A percentile compares a stretch with the other conserved stretches of the same genome.
Evolutionary conservation across 2,888 invertebrate species (phyloP).

Genomic region (Encarsia formosa): DNA sequence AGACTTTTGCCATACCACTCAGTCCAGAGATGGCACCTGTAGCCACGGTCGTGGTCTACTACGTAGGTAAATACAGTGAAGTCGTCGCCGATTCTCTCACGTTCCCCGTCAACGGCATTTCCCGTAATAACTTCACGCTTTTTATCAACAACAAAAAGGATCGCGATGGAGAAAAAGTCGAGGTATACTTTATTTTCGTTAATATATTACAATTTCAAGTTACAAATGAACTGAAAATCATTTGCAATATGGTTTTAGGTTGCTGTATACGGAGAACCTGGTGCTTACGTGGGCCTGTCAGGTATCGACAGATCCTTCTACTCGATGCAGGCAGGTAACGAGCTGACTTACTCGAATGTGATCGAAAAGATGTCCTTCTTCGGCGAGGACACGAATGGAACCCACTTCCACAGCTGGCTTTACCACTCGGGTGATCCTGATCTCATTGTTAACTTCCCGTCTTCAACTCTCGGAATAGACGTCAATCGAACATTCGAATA

Average conservation of each 20-base stretch:
- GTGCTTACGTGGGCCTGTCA: conserved; percentile 88
- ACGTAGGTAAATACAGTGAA: conserved; percentile 75
- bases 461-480: conserved; percentile 88
- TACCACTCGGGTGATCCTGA: conserved; percentile 83
- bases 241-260: conserved; percentile 10
- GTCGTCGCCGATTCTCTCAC: conserved; percentile 90
- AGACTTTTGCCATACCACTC: conserved; percentile 76
- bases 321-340: conserved; percentile 90
- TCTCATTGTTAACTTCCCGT: conserved; percentile 79
- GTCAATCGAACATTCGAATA: conserved; percentile 91
- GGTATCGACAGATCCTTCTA: conserved; percentile 86
- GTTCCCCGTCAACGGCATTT: conserved; percentile 95
- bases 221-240: neutral
- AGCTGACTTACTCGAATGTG: conserved; percentile 80
- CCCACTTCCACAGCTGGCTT: conserved; percentile 77
- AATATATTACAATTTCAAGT: neutral
- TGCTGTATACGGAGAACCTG: conserved; percentile 86
- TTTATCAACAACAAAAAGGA: conserved; percentile 90
- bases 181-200: conserved; percentile 45
- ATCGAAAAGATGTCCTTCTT: conserved; percentile 84
- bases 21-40: conserved; percentile 91
- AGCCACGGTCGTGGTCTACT: conserved; percentile 85
- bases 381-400: conserved; percentile 81
- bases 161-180: conserved; percentile 87
- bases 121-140: conserved; percentile 84